A percentile compares a stretch with the other conserved stretches of the same genome.
These are phyloP conservation scores for Hyla sarda DNA, from an alignment of 2,113 vertebrate genomes.

Conservation along the genomic window DNA sequence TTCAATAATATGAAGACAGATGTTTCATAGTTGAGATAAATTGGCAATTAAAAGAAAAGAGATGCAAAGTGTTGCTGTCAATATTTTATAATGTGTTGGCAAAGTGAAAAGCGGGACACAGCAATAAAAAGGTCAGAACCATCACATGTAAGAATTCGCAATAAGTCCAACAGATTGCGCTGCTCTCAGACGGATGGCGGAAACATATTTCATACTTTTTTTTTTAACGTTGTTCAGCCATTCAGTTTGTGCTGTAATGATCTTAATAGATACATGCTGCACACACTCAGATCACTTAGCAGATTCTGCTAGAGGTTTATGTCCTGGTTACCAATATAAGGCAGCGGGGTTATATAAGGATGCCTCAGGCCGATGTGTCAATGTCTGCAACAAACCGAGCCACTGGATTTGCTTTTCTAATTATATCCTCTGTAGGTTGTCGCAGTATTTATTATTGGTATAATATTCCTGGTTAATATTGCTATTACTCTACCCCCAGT, in stretches of 20 bases:
- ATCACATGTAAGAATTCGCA: constrained; percentile 31
- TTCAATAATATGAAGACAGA: constrained; percentile 48
- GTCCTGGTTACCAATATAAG: background rate
- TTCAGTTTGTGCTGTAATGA: background rate
- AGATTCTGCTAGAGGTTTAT: background rate
- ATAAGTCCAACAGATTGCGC: constrained; percentile 3
- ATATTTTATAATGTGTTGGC: constrained; percentile 50
- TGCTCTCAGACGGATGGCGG: background rate
- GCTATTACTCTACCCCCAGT: too few relatives aligned
- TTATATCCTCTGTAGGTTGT: background rate
- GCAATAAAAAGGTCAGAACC: constrained; percentile 31
- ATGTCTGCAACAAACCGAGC: background rate
- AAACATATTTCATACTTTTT: background rate
- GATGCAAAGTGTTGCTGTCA: constrained; percentile 45
- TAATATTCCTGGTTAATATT: background rate
- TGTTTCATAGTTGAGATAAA: constrained; percentile 55
- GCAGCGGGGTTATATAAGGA: constrained; percentile 17
- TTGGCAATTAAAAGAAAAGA: constrained; percentile 48
- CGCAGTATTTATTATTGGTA: background rate
- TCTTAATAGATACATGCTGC: background rate
- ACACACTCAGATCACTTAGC: background rate
- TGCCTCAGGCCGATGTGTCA: background rate
- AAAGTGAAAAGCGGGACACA: constrained; percentile 32
- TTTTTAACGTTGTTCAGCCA: background rate
- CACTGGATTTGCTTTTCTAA: background rate